A percentile compares a stretch with the other conserved stretches of the same genome.
Conservation (phyloP, 2,888 invertebrate genomes). For the Pilophorus perplexus region DNA sequence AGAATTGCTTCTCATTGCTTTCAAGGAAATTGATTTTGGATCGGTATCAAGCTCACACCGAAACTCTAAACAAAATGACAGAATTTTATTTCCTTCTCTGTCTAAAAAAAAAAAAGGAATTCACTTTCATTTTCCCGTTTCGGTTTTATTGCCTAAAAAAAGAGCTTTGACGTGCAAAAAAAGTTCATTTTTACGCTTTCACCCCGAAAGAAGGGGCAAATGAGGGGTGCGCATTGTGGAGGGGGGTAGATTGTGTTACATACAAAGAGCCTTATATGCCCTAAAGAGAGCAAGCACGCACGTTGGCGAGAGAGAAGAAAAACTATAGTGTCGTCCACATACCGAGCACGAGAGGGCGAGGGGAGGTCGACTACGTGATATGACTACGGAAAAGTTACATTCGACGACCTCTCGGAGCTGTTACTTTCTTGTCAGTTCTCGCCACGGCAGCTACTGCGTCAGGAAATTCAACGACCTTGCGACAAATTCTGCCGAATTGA, state of each 20-base stretch:
- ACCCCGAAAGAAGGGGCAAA: not conserved
- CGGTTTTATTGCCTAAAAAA: not conserved
- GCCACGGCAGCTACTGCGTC: no score
- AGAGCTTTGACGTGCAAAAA: no score
- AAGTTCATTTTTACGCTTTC: conserved; percentile 6
- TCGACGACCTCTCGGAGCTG: no score
- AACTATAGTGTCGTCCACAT: not conserved
- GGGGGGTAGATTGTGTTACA: not conserved
- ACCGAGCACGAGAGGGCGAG: not conserved
- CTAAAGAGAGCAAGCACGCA: not conserved
- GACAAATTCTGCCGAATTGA: no score
- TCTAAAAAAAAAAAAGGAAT: not conserved
- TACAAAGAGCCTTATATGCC: not conserved
- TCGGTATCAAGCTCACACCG: no score
- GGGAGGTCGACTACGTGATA: not conserved
- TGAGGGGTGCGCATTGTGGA: not conserved
- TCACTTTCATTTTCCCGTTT: not conserved
- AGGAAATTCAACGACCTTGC: no score
- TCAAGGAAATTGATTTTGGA: no score
- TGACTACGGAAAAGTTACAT: not conserved
- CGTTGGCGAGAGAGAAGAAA: not conserved
- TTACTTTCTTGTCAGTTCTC: no score
- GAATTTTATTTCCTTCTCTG: no score
- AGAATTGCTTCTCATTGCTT: no score
- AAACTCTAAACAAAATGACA: no score